These are phyloP conservation scores for Caranx melampygus DNA, from an alignment of 2,113 vertebrate genomes.

Conservation along the genomic window DNA sequence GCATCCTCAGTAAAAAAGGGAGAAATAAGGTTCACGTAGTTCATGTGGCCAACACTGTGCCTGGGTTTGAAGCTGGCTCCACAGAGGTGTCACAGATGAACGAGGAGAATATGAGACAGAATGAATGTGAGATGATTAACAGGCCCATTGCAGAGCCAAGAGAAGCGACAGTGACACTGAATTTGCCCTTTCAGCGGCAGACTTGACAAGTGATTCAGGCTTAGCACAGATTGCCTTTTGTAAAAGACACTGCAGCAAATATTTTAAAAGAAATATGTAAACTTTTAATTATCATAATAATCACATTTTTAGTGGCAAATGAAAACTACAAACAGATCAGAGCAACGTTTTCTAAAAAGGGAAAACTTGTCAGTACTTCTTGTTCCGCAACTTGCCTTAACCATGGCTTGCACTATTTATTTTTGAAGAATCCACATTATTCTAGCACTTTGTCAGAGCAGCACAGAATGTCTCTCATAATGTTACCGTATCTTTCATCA, in stretches of 20 bases:
- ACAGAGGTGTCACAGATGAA: constrained; percentile 88
- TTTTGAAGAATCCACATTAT: background rate
- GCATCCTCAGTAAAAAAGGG: constrained; percentile 86
- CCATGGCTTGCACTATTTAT: constrained; percentile 12
- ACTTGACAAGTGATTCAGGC: constrained; percentile 63
- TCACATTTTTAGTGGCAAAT: background rate
- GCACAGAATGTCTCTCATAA: constrained; percentile 11
- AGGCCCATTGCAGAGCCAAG: constrained; percentile 72
- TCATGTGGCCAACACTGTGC: constrained; percentile 82
- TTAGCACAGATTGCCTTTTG: constrained; percentile 47
- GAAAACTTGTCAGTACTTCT: constrained; percentile 21
- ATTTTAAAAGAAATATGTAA: background rate
- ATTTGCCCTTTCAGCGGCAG: constrained; percentile 77
- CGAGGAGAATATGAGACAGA: constrained; percentile 80
- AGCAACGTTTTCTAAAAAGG: constrained; percentile 12
- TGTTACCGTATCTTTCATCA: background rate
- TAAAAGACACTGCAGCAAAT: constrained; percentile 18
- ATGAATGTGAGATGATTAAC: constrained; percentile 80
- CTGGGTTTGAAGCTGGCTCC: constrained; percentile 85
- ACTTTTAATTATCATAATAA: background rate
- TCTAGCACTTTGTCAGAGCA: constrained; percentile 16
- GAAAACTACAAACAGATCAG: background rate
- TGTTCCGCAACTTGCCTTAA: constrained; percentile 63
- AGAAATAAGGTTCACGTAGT: constrained; percentile 88
- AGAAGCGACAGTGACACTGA: constrained; percentile 79